Percentiles rank a stretch among this genome's conserved stretches.
Conservation (phyloP, 2,797 vertebrate species). For the Hydrolagus colliei region DNA sequence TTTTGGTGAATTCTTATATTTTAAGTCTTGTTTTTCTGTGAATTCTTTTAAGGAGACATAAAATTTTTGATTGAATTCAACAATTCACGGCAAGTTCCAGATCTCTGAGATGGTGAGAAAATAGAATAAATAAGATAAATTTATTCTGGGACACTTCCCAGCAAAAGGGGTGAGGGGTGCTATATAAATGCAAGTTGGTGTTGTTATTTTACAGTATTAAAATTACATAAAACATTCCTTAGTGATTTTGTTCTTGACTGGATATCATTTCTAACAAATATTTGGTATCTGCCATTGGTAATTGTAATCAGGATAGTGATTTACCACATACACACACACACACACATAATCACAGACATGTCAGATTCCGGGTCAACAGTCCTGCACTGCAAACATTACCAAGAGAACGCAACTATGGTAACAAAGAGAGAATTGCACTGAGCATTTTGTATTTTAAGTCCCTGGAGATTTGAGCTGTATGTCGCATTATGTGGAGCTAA, state of each 20-base stretch:
- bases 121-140: too few relatives aligned
- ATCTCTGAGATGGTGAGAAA: too few relatives aligned
- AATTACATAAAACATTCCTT: too few relatives aligned
- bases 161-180: too few relatives aligned
- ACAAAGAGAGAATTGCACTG: slow-evolving; percentile 11
- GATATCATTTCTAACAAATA: background rate
- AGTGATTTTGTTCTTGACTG: background rate
- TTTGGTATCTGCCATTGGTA: background rate
- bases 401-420: background rate
- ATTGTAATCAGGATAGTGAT: background rate
- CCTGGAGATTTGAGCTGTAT: background rate
- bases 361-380: background rate
- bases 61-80: too few relatives aligned
- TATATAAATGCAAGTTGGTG: too few relatives aligned
- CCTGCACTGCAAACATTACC: background rate
- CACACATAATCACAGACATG: background rate
- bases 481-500: slow-evolving; percentile 1
- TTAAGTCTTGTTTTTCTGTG: too few relatives aligned
- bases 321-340: background rate
- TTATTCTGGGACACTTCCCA: too few relatives aligned
- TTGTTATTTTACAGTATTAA: too few relatives aligned
- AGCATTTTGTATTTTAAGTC: background rate
- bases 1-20: too few relatives aligned
- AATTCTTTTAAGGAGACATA: too few relatives aligned
- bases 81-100: too few relatives aligned